Evolutionary conservation across 1,140 invertebrate species (phyloP), one percentile per base, ranked within the genome.

Genomic region (Cepaea nemoralis): DNA sequence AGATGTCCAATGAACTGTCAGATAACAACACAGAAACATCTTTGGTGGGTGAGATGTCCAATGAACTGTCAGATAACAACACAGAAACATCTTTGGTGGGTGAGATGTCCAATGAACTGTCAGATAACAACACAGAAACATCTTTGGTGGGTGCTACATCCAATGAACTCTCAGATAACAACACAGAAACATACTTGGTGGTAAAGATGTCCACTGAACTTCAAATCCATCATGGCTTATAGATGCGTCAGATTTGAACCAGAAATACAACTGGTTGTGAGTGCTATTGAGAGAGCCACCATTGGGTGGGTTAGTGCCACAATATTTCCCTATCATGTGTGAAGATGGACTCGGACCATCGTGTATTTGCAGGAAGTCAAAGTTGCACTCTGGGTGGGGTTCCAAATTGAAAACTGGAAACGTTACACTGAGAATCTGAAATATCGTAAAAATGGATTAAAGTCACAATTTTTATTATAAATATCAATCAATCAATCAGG

Each of bases 301-400:
- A 76, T 85, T 85, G n/a, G 88, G 89, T 24, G 95, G 90, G 33
- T 93, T 93, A 0, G 93, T 93, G 0, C 97, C 97, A 88, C 97
- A 99, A 91, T 94, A 98, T 31, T 90, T 89, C 0, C 96, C 97
- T 42, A 91, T 87, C 59, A 83, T 81, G 37, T 90, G 92, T 19
- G 94, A 92, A 70, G 92, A 91, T 0, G 90, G 87, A 82, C 93
- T 92, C 27, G 93, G 91, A 0, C 96, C 96, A 89, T 97, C 95
- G 81, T 94, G 94, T 66, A 91, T 88, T 77, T 89, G 87, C 55
- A 87, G 85, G 84, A 75, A 91, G 81, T 92, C 88, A 35, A 78
- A 81, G 0, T 84, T 83, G 84, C 87, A 87, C 77, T 93, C 92
- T 5, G 88, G 85, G 70, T 87, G 84, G 24, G 35, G 27, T 81